Evolutionary conservation across 2,797 vertebrate genomes (phyloP).

Genomic region (Oreochromis grahami): DNA sequence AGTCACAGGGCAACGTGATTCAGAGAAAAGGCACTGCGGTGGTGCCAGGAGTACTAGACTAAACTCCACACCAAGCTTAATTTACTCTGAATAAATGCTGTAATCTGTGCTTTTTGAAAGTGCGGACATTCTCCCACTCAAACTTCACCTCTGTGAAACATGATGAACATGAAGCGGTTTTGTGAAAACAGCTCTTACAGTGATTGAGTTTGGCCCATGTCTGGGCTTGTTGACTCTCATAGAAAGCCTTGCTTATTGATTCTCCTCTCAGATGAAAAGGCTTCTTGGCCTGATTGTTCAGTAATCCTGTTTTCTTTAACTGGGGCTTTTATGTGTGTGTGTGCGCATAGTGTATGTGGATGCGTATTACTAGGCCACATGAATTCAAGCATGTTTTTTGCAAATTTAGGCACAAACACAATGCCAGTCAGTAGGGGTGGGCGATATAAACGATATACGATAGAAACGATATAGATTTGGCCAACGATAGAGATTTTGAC

Average conservation of each 20-base stretch:
- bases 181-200: constrained; percentile 41
- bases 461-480: no score
- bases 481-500: no score
- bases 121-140: constrained; percentile 14
- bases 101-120: constrained; percentile 1
- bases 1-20: constrained; percentile 27
- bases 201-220: constrained; percentile 55
- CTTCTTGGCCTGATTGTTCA: constrained; percentile 42
- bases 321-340: neutral
- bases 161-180: constrained; percentile 40
- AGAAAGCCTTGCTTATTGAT: constrained; percentile 62
- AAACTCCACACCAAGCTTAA: constrained; percentile 29
- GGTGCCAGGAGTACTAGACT: constrained; percentile 38
- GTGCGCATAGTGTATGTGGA: neutral
- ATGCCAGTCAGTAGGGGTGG: neutral
- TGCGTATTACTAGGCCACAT: constrained; percentile 3
- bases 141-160: neutral
- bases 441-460: no score
- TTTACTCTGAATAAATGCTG: constrained; percentile 17
- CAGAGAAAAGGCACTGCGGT: constrained; percentile 28
- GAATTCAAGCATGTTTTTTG: neutral
- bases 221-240: constrained; percentile 68
- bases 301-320: constrained; percentile 69
- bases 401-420: neutral
- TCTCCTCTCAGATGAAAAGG: constrained; percentile 64